Evolutionary conservation across 1,140 invertebrate species (phyloP).

Genomic region (Zelostemma sp.): DNA sequence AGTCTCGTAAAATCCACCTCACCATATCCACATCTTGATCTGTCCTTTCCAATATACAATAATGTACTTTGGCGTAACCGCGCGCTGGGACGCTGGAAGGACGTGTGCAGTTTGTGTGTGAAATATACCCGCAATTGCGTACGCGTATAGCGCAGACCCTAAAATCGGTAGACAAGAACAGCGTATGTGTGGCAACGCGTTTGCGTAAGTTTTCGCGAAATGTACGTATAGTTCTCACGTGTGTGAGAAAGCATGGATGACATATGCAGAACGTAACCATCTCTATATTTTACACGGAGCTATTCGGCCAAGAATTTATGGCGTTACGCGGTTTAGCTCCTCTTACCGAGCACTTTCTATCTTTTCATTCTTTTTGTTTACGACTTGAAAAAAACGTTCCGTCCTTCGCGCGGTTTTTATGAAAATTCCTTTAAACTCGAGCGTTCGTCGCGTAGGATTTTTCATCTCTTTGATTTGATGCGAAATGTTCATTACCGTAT

Average conservation of each 20-base stretch:
- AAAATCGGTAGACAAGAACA: constrained; percentile 1
- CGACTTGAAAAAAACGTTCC: constrained; percentile 17
- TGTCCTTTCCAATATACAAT: constrained; percentile 46
- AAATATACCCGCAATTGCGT: constrained; percentile 18
- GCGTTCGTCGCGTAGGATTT: too few relatives aligned
- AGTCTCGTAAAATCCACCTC: constrained; percentile 15
- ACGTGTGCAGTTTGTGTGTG: constrained; percentile 26
- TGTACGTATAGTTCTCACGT: constrained; percentile 10
- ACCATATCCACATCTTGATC: constrained; percentile 27
- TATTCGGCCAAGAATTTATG: constrained; percentile 53
- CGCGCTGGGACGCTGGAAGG: too few relatives aligned
- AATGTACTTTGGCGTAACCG: constrained; percentile 30
- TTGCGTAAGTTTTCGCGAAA: constrained; percentile 23
- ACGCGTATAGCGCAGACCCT: constrained; percentile 10
- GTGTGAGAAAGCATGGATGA: constrained; percentile 49
- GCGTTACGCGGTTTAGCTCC: constrained; percentile 46
- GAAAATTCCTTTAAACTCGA: too few relatives aligned
- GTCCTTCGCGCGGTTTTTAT: too few relatives aligned
- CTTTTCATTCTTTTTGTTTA: constrained; percentile 38
- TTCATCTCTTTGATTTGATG: neutral
- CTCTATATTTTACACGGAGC: constrained; percentile 52
- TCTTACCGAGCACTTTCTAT: constrained; percentile 29
- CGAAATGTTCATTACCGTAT: neutral
- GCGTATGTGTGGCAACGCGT: neutral
- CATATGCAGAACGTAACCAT: constrained; percentile 58